Percentiles rank a stretch among this genome's conserved stretches.
Evolutionary conservation across 2,888 invertebrate genomes (phyloP).

Genomic region (Vannuccia rotundouncinata): DNA sequence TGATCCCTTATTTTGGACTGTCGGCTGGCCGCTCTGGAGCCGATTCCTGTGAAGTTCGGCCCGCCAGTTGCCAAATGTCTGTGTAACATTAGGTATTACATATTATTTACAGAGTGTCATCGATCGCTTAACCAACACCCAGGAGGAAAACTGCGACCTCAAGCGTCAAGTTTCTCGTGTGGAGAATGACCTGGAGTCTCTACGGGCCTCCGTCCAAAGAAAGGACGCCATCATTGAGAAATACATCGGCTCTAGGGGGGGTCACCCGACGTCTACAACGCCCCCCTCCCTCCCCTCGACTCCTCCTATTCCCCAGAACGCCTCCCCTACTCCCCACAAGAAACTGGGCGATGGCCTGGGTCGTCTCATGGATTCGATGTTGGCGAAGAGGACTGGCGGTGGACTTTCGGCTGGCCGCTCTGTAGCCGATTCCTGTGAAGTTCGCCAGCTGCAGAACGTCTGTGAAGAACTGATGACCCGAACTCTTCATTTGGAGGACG

Average conservation of each 20-base stretch:
- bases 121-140: not conserved
- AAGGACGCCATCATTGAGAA: not conserved
- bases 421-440: not conserved
- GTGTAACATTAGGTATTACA: too few relatives aligned
- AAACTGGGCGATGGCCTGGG: not conserved
- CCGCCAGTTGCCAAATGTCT: constrained; percentile 14
- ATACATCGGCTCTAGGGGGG: not conserved
- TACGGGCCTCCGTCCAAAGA: not conserved
- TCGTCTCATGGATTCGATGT: not conserved
- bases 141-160: not conserved
- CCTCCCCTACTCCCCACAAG: not conserved
- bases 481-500: constrained; percentile 29
- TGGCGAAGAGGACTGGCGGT: not conserved
- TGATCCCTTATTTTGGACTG: too few relatives aligned
- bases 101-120: not conserved
- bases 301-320: not conserved
- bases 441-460: constrained; percentile 13
- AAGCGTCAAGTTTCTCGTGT: not conserved
- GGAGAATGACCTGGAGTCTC: not conserved
- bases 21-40: not conserved
- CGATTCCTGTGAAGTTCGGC: not conserved
- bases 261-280: not conserved
- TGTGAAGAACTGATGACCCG: constrained; percentile 34
- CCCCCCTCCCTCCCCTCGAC: not conserved
- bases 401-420: not conserved